Conservation (phyloP, 2,888 invertebrate genomes). For the Arrhopalites spinosus region DNA sequence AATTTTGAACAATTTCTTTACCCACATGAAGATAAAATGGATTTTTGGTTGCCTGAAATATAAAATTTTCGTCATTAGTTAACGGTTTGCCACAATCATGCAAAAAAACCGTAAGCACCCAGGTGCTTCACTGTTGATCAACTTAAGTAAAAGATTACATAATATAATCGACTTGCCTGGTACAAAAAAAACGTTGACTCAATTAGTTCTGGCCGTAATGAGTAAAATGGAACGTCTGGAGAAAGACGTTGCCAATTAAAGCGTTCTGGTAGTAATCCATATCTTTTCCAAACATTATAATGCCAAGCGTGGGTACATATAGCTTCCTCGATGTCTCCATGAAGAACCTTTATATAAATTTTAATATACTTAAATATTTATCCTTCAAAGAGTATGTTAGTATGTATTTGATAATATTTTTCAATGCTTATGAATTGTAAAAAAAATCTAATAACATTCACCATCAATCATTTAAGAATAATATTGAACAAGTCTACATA, state of each 20-base stretch:
- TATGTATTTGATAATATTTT: neutral
- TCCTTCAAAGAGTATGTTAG: neutral
- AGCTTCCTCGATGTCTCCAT: constrained; percentile 69
- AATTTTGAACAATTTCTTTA: constrained; percentile 64
- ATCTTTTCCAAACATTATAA: constrained; percentile 68
- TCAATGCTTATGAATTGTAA: neutral
- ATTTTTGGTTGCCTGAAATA: constrained; percentile 65
- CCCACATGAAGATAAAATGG: constrained; percentile 71
- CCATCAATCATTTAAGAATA: neutral
- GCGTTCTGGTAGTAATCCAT: constrained; percentile 65
- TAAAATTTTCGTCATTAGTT: no score
- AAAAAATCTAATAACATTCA: neutral
- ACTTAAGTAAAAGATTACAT: neutral
- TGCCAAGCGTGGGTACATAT: constrained; percentile 69
- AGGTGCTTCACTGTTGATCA: no score
- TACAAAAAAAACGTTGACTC: constrained; percentile 69
- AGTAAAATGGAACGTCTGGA: constrained; percentile 68
- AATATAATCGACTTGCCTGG: constrained; percentile 39
- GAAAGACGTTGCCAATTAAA: constrained; percentile 62
- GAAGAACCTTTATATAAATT: constrained; percentile 60
- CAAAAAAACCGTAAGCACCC: no score
- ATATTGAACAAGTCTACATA: neutral
- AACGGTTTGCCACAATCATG: no score
- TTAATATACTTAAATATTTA: neutral
- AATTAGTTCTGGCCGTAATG: constrained; percentile 68